Evolutionary conservation across 2,797 vertebrate genomes (phyloP).

Genomic region (Aulostomus chinensis): DNA sequence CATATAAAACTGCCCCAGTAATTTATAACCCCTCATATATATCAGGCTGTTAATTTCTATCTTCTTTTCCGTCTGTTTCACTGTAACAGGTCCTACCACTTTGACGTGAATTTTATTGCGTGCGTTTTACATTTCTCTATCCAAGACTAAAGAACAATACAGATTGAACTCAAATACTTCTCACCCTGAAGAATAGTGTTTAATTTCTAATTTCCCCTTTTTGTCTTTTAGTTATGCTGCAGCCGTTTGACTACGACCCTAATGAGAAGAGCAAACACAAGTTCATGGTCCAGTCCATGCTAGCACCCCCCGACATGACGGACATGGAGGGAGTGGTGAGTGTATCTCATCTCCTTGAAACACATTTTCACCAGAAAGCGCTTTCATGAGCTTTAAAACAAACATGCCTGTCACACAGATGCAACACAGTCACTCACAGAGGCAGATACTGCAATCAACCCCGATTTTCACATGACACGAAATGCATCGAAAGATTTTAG

Average conservation of each 20-base stretch:
- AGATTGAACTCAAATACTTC: no score
- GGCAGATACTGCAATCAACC: background rate
- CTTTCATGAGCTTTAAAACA: slow-evolving; percentile 5
- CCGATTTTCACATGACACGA: background rate
- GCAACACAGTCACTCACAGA: background rate
- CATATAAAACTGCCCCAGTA: no score
- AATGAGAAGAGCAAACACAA: slow-evolving; percentile 99
- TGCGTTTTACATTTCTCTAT: no score
- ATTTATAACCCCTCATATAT: no score
- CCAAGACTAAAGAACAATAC: no score
- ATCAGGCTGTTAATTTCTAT: no score
- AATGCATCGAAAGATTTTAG: background rate
- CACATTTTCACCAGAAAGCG: background rate
- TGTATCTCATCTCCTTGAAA: slow-evolving; percentile 38
- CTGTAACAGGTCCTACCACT: no score
- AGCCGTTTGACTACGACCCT: slow-evolving; percentile 99
- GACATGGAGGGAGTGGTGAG: slow-evolving; percentile 99
- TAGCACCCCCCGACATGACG: slow-evolving; percentile 94
- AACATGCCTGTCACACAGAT: background rate
- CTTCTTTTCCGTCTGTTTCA: no score
- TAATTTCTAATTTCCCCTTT: background rate
- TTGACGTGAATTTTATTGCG: no score
- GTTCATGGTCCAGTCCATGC: slow-evolving; percentile 99
- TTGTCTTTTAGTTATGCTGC: slow-evolving; percentile 94
- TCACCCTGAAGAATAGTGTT: no score